Percentiles rank a stretch among this genome's conserved stretches.
Conservation (phyloP, 2,797 vertebrate genomes). For the Malurus splendens region DNA sequence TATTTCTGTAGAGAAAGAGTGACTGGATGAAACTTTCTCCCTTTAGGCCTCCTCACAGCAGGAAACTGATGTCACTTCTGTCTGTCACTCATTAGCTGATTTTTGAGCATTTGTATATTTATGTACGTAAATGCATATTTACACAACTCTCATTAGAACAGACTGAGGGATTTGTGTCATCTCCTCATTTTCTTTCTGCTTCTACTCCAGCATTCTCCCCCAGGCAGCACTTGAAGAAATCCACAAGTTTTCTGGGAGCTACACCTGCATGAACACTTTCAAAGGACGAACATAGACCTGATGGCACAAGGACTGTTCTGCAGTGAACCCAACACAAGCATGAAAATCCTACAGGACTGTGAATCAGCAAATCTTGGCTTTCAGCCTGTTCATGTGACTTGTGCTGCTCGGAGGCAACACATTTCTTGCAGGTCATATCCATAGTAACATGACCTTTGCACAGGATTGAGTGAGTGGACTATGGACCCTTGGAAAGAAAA, state of each 20-base stretch:
- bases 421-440: slow-evolving; percentile 51
- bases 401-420: slow-evolving; percentile 31
- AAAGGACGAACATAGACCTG: slow-evolving; percentile 89
- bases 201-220: slow-evolving; percentile 84
- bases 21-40: not conserved
- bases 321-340: slow-evolving; percentile 19
- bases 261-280: slow-evolving; percentile 98
- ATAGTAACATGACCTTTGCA: slow-evolving; percentile 66
- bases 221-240: slow-evolving; percentile 96
- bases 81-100: not conserved
- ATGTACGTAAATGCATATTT: fast-evolving
- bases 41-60: not conserved
- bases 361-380: slow-evolving; percentile 29
- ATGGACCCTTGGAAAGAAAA: slow-evolving; percentile 57
- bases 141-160: not conserved
- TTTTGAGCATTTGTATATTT: not conserved
- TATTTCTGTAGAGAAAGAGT: not conserved
- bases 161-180: not conserved
- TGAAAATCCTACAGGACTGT: slow-evolving; percentile 40
- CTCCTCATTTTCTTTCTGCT: not conserved
- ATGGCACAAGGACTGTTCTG: not conserved
- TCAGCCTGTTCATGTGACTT: slow-evolving; percentile 18
- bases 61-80: not conserved
- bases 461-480: slow-evolving; percentile 55
- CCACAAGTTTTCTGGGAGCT: slow-evolving; percentile 92